A percentile compares a stretch with the other conserved stretches of the same genome.
Evolutionary conservation across 2,888 invertebrate genomes (phyloP).

Genomic region (Tolmerus cingulatus): DNA sequence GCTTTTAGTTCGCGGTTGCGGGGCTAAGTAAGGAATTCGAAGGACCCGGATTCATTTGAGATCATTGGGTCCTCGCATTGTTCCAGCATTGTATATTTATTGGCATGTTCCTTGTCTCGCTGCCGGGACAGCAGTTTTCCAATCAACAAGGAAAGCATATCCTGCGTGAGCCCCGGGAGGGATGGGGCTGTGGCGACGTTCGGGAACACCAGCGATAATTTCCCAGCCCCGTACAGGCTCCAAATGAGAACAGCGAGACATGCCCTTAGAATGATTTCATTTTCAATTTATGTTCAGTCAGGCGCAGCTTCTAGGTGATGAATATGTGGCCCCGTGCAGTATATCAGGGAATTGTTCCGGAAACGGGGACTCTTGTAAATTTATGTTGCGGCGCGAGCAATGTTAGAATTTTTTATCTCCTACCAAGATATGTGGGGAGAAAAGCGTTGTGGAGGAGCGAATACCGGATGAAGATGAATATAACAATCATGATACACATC

Average conservation of each 20-base stretch:
- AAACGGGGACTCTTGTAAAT: neutral
- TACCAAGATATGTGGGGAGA: neutral
- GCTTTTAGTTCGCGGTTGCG: neutral
- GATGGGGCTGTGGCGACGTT: neutral
- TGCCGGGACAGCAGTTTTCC: neutral
- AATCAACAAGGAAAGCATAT: neutral
- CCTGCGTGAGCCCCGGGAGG: neutral
- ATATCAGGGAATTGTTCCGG: slow-evolving; percentile 10
- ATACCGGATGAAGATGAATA: neutral
- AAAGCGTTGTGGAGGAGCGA: neutral
- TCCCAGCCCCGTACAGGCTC: neutral
- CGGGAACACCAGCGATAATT: neutral
- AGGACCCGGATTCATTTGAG: neutral
- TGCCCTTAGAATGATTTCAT: slow-evolving; percentile 10
- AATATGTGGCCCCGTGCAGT: neutral
- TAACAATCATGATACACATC: neutral
- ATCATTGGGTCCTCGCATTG: neutral
- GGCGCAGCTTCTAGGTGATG: neutral
- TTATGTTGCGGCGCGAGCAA: neutral
- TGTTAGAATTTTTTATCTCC: neutral
- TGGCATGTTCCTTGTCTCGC: neutral
- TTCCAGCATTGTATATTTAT: neutral
- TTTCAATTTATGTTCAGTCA: slow-evolving; percentile 28
- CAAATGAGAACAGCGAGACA: neutral
- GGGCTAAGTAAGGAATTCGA: neutral